Evolutionary conservation across 2,888 invertebrate genomes (phyloP).

Genomic region (Caenorhabditis zanzibari): DNA sequence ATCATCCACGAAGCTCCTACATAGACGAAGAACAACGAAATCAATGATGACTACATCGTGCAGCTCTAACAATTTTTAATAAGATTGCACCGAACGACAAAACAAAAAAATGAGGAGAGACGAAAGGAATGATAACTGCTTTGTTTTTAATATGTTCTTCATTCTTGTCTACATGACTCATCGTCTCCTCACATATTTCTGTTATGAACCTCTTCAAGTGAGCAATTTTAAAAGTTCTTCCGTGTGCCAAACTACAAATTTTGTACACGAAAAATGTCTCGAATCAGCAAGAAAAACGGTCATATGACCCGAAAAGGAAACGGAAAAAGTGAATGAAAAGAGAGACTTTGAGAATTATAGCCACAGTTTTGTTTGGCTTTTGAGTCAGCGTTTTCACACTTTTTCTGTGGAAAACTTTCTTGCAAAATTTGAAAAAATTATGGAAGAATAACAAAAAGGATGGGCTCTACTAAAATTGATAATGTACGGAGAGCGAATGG

Average conservation of each 20-base stretch:
- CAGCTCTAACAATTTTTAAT: conserved; percentile 1
- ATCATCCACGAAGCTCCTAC: not conserved
- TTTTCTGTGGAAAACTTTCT: not conserved
- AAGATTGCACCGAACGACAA: conserved; percentile 4
- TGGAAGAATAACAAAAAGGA: not conserved
- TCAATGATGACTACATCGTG: not conserved
- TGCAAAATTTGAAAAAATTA: conserved; percentile 7
- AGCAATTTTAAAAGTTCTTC: not conserved
- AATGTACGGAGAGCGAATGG: no score
- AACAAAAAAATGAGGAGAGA: conserved; percentile 23
- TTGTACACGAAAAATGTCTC: not conserved
- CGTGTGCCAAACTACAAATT: conserved; percentile 16
- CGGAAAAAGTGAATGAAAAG: not conserved
- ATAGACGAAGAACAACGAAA: not conserved
- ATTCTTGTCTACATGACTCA: conserved; percentile 10
- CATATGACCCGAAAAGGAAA: conserved; percentile 38
- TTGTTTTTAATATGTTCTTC: conserved; percentile 17
- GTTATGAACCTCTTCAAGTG: not conserved
- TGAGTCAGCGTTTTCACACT: conserved; percentile 48
- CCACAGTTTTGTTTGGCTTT: conserved; percentile 42
- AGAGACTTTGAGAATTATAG: conserved; percentile 14
- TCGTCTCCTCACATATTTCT: not conserved
- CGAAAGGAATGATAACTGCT: conserved; percentile 24
- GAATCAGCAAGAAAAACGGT: conserved; percentile 23
- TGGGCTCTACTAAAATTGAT: no score